These are phyloP conservation scores for Pseudopodoces humilis DNA, from an alignment of 2,113 vertebrate genomes.

Conservation along the genomic window DNA sequence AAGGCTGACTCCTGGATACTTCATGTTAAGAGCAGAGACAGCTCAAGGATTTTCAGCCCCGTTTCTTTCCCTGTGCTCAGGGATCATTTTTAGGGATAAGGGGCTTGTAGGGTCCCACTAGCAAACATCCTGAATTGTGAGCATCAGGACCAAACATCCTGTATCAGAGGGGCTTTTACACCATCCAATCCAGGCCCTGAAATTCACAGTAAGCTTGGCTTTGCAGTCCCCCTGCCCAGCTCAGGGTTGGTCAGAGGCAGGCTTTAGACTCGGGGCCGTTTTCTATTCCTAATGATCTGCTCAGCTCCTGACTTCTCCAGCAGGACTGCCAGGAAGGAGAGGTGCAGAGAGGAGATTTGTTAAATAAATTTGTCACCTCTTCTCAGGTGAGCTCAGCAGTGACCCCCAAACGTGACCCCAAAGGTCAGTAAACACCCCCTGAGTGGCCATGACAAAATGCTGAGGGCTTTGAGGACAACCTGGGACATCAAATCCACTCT, in stretches of 20 bases:
- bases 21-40: not conserved
- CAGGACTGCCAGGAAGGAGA: not conserved
- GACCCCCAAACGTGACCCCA: not conserved
- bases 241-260: not conserved
- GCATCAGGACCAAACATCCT: not conserved
- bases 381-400: slow-evolving; percentile 7
- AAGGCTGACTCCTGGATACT: not conserved
- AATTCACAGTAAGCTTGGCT: not conserved
- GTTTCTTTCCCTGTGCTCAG: not conserved
- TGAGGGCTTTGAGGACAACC: not conserved
- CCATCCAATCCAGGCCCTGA: not conserved
- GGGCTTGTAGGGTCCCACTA: not conserved
- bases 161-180: not conserved
- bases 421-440: not conserved
- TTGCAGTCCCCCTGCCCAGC: not conserved
- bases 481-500: not conserved
- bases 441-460: not conserved
- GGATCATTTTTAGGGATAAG: not conserved
- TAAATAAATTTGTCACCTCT: not conserved
- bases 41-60: not conserved
- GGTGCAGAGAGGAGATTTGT: not conserved
- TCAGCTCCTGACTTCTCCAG: not conserved
- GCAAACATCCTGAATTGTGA: not conserved
- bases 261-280: not conserved
- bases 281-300: not conserved